Evolutionary conservation across 1,140 invertebrate species (phyloP).

Genomic region (Camponotus pennsylvanicus): DNA sequence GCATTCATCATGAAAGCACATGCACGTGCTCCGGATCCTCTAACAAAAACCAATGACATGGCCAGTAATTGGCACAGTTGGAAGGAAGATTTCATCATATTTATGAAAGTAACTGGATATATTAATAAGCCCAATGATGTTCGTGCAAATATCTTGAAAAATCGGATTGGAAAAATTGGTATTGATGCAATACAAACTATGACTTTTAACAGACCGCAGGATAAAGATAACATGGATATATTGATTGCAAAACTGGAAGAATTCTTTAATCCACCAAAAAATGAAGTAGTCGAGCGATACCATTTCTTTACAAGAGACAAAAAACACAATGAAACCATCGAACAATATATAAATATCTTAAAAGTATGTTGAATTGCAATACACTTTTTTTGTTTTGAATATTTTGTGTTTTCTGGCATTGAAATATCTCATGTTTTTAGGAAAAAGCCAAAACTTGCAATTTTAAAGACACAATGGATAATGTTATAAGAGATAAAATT

Average conservation of each 20-base stretch:
- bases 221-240: conserved; percentile 56
- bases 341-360: conserved; percentile 65
- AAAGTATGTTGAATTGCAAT: conserved; percentile 48
- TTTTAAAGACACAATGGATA: conserved; percentile 64
- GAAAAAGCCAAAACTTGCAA: conserved; percentile 71
- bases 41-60: conserved; percentile 46
- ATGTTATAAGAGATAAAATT: conserved; percentile 71
- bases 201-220: conserved; percentile 22
- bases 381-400: conserved; percentile 3
- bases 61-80: conserved; percentile 71
- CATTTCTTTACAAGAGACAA: conserved; percentile 66
- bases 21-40: conserved; percentile 49
- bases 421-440: conserved; percentile 33
- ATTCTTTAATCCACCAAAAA: conserved; percentile 62
- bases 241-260: conserved; percentile 67
- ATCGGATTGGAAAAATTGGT: conserved; percentile 69
- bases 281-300: conserved; percentile 65
- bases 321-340: conserved; percentile 56
- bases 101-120: conserved; percentile 61
- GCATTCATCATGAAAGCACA: conserved; percentile 52
- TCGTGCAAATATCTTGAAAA: conserved; percentile 62
- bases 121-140: conserved; percentile 36
- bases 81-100: conserved; percentile 68
- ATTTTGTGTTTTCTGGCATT: neutral
- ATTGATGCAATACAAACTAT: conserved; percentile 54